phyloP scores from a whole-genome alignment of 2,888 invertebrate genomes.

The Beris chalybata region DNA sequence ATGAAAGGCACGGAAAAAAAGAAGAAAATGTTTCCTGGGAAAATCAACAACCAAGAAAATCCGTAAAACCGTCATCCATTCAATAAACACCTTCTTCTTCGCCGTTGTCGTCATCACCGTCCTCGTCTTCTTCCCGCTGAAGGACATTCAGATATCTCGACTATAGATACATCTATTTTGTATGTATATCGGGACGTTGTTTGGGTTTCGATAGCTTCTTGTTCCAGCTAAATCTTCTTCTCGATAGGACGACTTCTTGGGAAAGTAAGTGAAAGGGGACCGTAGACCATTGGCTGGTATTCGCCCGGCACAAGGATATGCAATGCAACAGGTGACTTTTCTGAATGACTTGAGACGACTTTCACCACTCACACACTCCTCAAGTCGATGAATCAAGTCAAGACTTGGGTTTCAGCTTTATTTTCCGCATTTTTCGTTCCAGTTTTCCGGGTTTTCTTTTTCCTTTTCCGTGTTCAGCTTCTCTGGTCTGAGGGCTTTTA shows the following conservation, averaged over 20 bases:
- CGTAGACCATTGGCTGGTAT: slow-evolving; percentile 6
- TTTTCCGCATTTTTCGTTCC: slow-evolving; percentile 3
- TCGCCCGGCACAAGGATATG: slow-evolving; percentile 28
- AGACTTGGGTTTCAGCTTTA: slow-evolving; percentile 16
- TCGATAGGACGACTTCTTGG: slow-evolving; percentile 3
- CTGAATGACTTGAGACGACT: slow-evolving; percentile 37
- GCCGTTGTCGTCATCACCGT: not conserved
- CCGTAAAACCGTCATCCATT: slow-evolving; percentile 27
- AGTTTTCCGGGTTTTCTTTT: not conserved
- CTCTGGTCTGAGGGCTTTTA: slow-evolving; percentile 15
- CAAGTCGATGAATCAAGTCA: slow-evolving; percentile 23
- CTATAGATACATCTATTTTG: no score
- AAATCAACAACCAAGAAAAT: slow-evolving; percentile 30
- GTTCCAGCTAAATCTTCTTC: slow-evolving; percentile 21
- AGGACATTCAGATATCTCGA: no score
- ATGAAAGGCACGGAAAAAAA: slow-evolving; percentile 12
- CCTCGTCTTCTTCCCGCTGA: no score
- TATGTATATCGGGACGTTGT: slow-evolving; percentile 20
- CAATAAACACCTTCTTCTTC: slow-evolving; percentile 29
- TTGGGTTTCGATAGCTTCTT: slow-evolving; percentile 22
- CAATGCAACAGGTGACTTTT: slow-evolving; percentile 39
- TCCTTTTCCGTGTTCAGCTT: not conserved
- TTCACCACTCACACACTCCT: slow-evolving; percentile 30
- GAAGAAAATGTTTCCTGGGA: slow-evolving; percentile 3
- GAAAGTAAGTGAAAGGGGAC: slow-evolving; percentile 27